Evolutionary conservation across 2,888 invertebrate genomes (phyloP).

Genomic region (Andrena minutula): DNA sequence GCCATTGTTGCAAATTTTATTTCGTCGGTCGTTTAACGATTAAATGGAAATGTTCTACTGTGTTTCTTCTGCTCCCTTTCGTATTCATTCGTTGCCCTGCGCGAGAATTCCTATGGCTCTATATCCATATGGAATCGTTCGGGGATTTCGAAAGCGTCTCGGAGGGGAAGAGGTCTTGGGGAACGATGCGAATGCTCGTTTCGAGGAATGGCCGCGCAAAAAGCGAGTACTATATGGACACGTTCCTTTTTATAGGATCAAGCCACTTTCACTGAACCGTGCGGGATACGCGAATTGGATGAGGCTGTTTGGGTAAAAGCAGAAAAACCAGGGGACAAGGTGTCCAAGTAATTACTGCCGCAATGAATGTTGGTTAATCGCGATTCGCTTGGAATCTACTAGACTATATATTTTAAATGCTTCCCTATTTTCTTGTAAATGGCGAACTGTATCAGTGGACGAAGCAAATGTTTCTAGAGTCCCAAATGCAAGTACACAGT

Average conservation of each 20-base stretch:
- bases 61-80: neutral
- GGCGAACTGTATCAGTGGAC: neutral
- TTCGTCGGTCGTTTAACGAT: neutral
- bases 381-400: neutral
- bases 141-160: neutral
- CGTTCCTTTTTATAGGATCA: slow-evolving; percentile 20
- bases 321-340: neutral
- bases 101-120: neutral
- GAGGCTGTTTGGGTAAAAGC: slow-evolving; percentile 26
- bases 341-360: slow-evolving; percentile 2
- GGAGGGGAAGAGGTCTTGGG: too few species aligned
- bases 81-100: neutral
- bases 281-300: neutral
- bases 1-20: neutral
- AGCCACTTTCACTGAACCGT: slow-evolving; percentile 51
- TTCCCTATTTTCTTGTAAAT: neutral
- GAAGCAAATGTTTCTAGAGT: neutral
- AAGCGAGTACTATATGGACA: slow-evolving; percentile 17
- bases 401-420: neutral
- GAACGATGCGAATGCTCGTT: neutral
- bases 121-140: neutral
- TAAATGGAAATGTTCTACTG: neutral
- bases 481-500: too few species aligned
- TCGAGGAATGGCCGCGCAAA: slow-evolving; percentile 18
- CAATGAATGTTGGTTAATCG: neutral